phyloP scores from a whole-genome alignment of 2,113 vertebrate species.

The Neoarius graeffei region DNA sequence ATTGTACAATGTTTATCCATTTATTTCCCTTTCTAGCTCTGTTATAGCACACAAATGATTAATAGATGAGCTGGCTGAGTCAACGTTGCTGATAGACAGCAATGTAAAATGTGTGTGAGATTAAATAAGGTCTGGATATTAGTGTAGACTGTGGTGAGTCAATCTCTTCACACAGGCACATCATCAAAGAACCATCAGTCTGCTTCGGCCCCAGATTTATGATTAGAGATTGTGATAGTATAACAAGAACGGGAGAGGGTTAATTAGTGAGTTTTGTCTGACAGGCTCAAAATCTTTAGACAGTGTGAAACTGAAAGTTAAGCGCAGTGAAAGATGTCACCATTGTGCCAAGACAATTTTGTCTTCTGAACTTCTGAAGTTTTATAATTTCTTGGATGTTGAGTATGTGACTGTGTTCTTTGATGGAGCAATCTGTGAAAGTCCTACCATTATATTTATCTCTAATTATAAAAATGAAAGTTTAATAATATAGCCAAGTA shows the following conservation, averaged over 20 bases:
- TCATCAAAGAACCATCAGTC: conserved; percentile 27
- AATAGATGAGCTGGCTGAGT: not conserved
- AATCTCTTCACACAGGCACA: conserved; percentile 15
- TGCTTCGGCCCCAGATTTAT: conserved; percentile 36
- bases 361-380: not conserved
- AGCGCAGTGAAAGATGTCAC: conserved; percentile 13
- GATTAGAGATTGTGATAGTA: conserved; percentile 29
- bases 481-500: not conserved
- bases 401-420: not conserved
- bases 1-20: not conserved
- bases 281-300: conserved; percentile 52
- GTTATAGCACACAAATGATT: not conserved
- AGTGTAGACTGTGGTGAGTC: conserved; percentile 15
- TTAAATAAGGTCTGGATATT: not conserved
- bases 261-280: conserved; percentile 43
- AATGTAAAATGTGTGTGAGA: conserved; percentile 14
- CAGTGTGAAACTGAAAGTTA: conserved; percentile 34
- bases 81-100: not conserved
- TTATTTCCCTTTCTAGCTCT: not conserved
- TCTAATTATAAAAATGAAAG: not conserved
- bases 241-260: conserved; percentile 8
- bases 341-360: not conserved
- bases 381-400: not conserved
- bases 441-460: not conserved
- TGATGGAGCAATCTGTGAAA: not conserved